Evolutionary conservation across 2,888 invertebrate species (phyloP).

Genomic region (Phaedon cochleariae): DNA sequence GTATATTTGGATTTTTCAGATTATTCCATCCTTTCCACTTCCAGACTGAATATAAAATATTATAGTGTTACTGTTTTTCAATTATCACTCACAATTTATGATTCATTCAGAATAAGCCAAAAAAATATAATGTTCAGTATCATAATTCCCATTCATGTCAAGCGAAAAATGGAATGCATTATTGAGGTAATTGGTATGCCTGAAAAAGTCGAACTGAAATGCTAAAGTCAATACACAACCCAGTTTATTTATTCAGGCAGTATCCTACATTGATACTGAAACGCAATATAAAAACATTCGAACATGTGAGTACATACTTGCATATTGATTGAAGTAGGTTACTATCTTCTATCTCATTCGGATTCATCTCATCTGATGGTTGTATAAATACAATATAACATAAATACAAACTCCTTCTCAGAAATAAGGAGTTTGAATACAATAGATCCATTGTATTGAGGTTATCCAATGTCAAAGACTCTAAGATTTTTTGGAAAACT

Average conservation of each 20-base stretch:
- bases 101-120: neutral
- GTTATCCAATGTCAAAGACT: no score
- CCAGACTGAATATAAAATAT: no score
- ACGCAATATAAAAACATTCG: neutral
- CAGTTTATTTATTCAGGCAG: slow-evolving; percentile 2
- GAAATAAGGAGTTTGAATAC: no score
- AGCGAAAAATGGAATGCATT: neutral
- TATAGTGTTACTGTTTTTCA: no score
- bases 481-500: no score
- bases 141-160: neutral
- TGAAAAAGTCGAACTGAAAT: slow-evolving; percentile 1
- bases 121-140: neutral
- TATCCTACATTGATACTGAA: neutral
- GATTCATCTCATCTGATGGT: neutral
- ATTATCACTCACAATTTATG: neutral
- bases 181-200: neutral
- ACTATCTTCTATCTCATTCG: neutral
- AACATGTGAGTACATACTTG: neutral
- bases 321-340: neutral
- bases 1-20: no score
- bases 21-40: no score
- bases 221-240: neutral
- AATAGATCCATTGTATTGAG: no score
- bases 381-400: no score
- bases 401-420: no score